Percentiles rank a stretch among this genome's conserved stretches.
These are phyloP conservation scores for Phenganax subtilis DNA, from an alignment of 92 coral and sea anemone genomes.

Conservation along the genomic window DNA sequence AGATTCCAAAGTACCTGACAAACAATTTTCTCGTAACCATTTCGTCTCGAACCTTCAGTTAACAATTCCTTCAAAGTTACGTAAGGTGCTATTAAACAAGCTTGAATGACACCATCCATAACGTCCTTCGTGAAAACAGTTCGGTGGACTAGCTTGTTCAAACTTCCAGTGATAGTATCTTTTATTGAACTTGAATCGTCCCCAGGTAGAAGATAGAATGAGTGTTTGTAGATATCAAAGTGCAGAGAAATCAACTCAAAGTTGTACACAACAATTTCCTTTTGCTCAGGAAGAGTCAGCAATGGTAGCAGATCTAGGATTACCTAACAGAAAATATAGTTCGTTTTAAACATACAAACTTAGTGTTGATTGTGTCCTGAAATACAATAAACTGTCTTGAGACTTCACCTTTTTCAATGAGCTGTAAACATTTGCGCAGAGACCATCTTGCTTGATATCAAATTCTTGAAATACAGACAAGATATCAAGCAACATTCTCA, in stretches of 20 bases:
- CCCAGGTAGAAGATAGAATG: constrained; percentile 4
- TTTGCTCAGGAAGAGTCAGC: constrained; percentile 32
- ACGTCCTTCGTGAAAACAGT: constrained; percentile 20
- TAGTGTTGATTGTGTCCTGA: neutral
- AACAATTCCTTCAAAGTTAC: constrained; percentile 19
- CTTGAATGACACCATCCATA: constrained; percentile 20
- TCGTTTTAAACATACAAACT: neutral
- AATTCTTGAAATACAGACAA: constrained; percentile 27
- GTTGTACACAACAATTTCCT: constrained; percentile 17
- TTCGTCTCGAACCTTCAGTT: constrained; percentile 10
- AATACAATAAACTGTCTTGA: neutral
- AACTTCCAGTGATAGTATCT: constrained; percentile 1
- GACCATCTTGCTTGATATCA: constrained; percentile 9
- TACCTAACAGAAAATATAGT: constrained; percentile 11
- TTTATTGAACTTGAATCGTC: neutral
- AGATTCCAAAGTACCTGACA: constrained; percentile 11
- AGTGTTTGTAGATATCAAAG: constrained; percentile 1
- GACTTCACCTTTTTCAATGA: constrained; percentile 12
- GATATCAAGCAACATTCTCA: constrained; percentile 32
- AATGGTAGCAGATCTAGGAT: constrained; percentile 15
- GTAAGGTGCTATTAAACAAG: constrained; percentile 10
- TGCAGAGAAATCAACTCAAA: constrained; percentile 12
- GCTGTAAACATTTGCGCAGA: neutral
- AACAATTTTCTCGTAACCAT: constrained; percentile 20
- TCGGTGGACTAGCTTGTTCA: constrained; percentile 32